phyloP scores from a whole-genome alignment of 2,888 invertebrate genomes.

The Lasioglossum leucozonium region DNA sequence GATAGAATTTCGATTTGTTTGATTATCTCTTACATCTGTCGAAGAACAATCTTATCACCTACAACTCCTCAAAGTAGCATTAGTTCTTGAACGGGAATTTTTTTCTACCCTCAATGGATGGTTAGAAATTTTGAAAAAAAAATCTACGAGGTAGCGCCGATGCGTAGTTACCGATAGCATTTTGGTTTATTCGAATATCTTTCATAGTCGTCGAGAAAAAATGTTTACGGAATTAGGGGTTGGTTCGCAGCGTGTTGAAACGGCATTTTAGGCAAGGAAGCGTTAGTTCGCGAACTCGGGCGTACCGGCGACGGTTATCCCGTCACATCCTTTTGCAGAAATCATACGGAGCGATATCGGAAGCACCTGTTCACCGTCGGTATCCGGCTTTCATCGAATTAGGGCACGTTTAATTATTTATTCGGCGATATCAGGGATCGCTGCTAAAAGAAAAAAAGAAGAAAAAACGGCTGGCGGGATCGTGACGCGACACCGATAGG shows the following conservation, averaged over 20 bases:
- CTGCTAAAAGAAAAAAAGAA: no score
- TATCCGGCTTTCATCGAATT: neutral
- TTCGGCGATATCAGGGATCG: neutral
- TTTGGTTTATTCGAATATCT: no score
- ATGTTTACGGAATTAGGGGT: neutral
- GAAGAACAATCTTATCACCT: no score
- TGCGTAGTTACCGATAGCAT: no score
- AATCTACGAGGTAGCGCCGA: no score
- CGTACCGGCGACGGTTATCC: no score
- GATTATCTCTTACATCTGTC: neutral
- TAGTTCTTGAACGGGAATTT: no score
- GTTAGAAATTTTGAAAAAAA: no score
- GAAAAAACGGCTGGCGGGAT: conserved; percentile 34
- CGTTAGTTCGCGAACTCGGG: neutral
- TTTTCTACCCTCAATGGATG: no score
- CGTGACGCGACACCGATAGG: conserved; percentile 42
- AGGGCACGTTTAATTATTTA: neutral
- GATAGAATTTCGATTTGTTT: neutral
- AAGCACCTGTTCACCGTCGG: neutral
- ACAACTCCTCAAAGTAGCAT: no score
- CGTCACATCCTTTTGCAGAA: no score
- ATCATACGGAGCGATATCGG: neutral
- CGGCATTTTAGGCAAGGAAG: neutral
- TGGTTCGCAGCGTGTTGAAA: neutral
- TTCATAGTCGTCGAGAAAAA: neutral